Evolutionary conservation across 2,888 invertebrate species (phyloP), one percentile per base, ranked within the genome.

Genomic region (Mactromeris polynyma): DNA sequence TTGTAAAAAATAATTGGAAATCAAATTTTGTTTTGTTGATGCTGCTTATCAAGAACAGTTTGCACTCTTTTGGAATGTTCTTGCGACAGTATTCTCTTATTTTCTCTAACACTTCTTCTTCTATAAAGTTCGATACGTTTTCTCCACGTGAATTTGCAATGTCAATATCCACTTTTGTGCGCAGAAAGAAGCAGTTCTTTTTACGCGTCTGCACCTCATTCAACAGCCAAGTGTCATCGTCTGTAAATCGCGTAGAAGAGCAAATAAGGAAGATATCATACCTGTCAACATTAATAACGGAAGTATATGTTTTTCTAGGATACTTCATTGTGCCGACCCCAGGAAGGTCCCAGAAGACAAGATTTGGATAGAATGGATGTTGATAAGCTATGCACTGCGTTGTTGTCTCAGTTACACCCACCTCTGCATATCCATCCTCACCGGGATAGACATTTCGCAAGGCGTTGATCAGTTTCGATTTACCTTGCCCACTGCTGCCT

Each of bases 261-360:
- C 88, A 19, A 36, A 90, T 83, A 19, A 90, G 51, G 40, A 86
- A 89, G 26, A 89, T 83, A 42, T 89, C 89, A 46, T 89, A 89
- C 42, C 19, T 88, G 7, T 85, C 26, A 79, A 90, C 89, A 26
- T 83, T 40, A 64, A 90, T 54, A 21, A 86, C 51, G 19, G 85
- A 78, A 17, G 90, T 11, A 79, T 92, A 92, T 2, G 31, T 77
- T 21, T 85, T 79, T 83, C 38, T n/a, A 31, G 42, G 80, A 64
- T 81, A 89, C 17, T n/a, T 40, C 4, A 54, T 36, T 31, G 89
- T 92, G 14, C 87, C 92, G 58, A 87, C 87, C 11, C 90, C 92
- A 17, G 92, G 92, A 11, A 89, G 31, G 78, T 90, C 92, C 92
- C 92, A 92, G 11, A 92, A 46, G 6, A 78, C 64, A 40, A 91